Evolutionary conservation across 1,140 invertebrate genomes (phyloP).

Genomic region (Oreohelix idahoensis): DNA sequence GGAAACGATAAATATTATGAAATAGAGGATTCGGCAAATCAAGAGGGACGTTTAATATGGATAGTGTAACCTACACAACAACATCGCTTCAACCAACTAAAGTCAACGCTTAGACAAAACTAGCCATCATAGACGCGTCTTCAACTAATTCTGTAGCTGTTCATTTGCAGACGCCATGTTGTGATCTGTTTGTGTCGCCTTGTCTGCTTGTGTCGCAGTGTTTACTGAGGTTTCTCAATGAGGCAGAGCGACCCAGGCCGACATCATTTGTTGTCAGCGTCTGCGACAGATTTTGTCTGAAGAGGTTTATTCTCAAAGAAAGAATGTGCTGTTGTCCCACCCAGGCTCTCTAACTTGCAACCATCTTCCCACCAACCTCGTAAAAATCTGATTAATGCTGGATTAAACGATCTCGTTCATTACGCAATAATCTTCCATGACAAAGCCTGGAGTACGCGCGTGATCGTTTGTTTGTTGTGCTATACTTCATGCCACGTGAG

Average conservation of each 20-base stretch:
- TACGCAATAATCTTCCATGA: background rate
- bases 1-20: too few relatives aligned
- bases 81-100: too few relatives aligned
- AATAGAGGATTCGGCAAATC: too few relatives aligned
- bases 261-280: background rate
- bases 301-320: background rate
- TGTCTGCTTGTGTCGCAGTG: slow-evolving; percentile 6
- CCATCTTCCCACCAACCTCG: background rate
- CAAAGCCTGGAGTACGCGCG: background rate
- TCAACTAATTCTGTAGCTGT: background rate
- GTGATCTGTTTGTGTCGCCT: background rate
- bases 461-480: background rate
- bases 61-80: too few relatives aligned
- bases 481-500: background rate
- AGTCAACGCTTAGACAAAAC: too few relatives aligned
- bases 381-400: background rate
- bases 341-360: too few relatives aligned
- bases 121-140: background rate
- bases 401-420: background rate
- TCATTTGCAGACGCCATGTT: background rate
- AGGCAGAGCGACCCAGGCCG: background rate
- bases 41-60: too few relatives aligned
- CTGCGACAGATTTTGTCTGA: background rate
- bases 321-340: background rate
- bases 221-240: slow-evolving; percentile 21